Conservation (phyloP, 1,140 invertebrate species). For the Drosophila erecta region DNA sequence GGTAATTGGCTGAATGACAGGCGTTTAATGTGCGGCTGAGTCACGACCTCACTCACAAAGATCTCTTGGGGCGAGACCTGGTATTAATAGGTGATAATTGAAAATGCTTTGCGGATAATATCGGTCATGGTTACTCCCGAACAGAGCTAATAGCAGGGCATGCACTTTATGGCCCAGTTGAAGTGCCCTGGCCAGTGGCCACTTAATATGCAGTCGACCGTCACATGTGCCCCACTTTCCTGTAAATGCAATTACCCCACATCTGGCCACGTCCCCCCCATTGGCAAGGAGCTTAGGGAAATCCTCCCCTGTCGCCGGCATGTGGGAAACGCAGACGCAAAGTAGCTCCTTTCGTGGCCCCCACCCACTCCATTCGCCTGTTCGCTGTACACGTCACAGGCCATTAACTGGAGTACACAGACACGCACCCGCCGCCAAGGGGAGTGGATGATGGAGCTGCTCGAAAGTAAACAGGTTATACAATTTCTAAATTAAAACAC, state of each 20-base stretch:
- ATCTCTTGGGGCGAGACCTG: slow-evolving; percentile 2
- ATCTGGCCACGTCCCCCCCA: slow-evolving; percentile 32
- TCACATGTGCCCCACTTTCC: slow-evolving; percentile 61
- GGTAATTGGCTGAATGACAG: slow-evolving; percentile 74
- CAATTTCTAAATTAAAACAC: slow-evolving; percentile 75
- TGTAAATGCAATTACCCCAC: slow-evolving; percentile 73
- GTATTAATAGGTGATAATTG: slow-evolving; percentile 37
- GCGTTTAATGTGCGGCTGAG: slow-evolving; percentile 55
- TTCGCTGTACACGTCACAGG: slow-evolving; percentile 33
- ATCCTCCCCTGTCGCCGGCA: slow-evolving; percentile 12
- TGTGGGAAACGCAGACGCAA: slow-evolving; percentile 19
- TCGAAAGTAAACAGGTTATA: slow-evolving; percentile 57
- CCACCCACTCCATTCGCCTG: neutral
- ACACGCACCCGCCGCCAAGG: slow-evolving; percentile 13
- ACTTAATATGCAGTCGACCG: slow-evolving; percentile 47
- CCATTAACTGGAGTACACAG: slow-evolving; percentile 58
- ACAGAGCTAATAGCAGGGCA: slow-evolving; percentile 16
- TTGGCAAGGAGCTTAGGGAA: slow-evolving; percentile 61
- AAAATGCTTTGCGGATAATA: slow-evolving; percentile 10
- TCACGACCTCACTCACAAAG: slow-evolving; percentile 26
- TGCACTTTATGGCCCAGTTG: slow-evolving; percentile 14
- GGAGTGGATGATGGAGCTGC: slow-evolving; percentile 17
- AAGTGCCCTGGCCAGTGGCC: slow-evolving; percentile 9
- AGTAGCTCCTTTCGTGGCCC: slow-evolving; percentile 1
- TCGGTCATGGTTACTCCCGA: slow-evolving; percentile 3